Percentiles rank a stretch among this genome's conserved stretches.
Evolutionary conservation across 2,888 invertebrate genomes (phyloP).

Genomic region (Chymomyza fuscimana): DNA sequence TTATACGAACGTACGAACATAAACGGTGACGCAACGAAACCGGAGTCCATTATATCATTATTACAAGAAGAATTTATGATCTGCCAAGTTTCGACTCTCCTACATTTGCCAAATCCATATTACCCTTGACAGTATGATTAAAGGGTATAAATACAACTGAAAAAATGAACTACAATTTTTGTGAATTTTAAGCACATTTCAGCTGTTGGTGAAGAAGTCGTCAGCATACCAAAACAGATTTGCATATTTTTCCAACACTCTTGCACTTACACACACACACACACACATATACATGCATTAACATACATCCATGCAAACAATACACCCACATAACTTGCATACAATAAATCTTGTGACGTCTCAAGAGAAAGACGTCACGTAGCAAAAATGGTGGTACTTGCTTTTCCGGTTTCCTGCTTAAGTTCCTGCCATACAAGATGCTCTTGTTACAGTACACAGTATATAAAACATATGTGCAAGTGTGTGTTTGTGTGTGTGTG

Average conservation of each 20-base stretch:
- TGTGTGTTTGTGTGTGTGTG: conserved; percentile 18
- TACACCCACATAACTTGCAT: conserved; percentile 66
- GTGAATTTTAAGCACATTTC: conserved; percentile 70
- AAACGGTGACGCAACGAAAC: no score
- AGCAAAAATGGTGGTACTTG: conserved; percentile 63
- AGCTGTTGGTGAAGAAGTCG: conserved; percentile 62
- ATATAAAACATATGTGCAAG: background rate
- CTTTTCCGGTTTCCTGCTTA: conserved; percentile 71
- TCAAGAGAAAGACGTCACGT: conserved; percentile 72
- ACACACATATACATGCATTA: conserved; percentile 12
- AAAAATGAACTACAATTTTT: conserved; percentile 64
- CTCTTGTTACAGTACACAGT: background rate
- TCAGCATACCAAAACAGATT: conserved; percentile 64
- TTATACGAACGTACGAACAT: no score
- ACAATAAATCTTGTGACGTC: conserved; percentile 74
- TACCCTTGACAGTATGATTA: no score
- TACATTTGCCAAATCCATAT: no score
- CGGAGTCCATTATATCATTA: no score
- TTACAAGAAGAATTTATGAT: no score
- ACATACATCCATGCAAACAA: conserved; percentile 47
- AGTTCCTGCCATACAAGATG: conserved; percentile 53
- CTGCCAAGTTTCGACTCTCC: no score
- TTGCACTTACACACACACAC: conserved; percentile 18
- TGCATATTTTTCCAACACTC: conserved; percentile 57
- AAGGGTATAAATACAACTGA: conserved; percentile 44